A percentile compares a stretch with the other conserved stretches of the same genome.
phyloP scores from a whole-genome alignment of 1,140 invertebrate species.

The Bombus huntii region DNA sequence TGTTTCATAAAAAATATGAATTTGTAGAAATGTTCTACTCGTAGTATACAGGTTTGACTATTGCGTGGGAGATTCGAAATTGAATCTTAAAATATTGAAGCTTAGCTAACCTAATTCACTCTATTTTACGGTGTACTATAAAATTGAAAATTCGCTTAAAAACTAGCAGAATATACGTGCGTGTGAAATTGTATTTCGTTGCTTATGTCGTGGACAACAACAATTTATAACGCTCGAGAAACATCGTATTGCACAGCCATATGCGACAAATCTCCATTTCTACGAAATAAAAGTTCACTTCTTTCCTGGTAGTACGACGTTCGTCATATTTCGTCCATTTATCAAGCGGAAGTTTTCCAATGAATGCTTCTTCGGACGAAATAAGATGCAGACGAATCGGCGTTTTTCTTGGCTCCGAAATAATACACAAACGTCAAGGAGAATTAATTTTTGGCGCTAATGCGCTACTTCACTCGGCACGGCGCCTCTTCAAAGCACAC shows the following conservation, averaged over 20 bases:
- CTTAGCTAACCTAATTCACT: no score
- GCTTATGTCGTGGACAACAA: neutral
- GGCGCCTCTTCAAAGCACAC: neutral
- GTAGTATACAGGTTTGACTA: no score
- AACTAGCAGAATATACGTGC: no score
- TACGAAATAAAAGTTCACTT: neutral
- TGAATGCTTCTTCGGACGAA: neutral
- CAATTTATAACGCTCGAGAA: neutral
- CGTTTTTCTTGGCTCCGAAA: conserved; percentile 16
- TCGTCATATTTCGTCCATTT: neutral
- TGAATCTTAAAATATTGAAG: no score
- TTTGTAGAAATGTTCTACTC: no score
- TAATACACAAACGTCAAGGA: neutral
- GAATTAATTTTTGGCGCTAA: conserved; percentile 29
- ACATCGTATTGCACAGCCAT: neutral
- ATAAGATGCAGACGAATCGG: no score
- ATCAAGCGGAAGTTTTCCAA: neutral
- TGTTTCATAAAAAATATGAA: no score
- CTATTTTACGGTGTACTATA: no score
- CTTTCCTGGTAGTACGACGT: neutral
- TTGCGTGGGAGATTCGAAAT: no score
- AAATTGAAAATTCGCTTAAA: no score
- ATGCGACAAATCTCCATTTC: neutral
- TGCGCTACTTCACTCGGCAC: neutral
- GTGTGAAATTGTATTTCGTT: no score